These are phyloP conservation scores for Muscicapa adusta DNA, from an alignment of 2,113 vertebrate genomes.

Conservation along the genomic window DNA sequence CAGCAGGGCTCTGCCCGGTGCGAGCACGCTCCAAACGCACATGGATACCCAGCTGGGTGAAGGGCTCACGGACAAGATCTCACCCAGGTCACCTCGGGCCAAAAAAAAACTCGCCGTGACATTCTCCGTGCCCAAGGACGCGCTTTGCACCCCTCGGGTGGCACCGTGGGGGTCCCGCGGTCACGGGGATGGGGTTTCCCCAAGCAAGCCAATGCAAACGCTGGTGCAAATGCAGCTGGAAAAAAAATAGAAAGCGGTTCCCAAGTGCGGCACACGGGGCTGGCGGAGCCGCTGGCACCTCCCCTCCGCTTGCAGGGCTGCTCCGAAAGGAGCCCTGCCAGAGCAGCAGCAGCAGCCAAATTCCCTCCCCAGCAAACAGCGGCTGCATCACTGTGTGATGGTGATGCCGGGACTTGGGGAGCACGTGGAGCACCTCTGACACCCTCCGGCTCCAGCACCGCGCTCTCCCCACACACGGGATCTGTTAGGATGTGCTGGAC, in stretches of 20 bases:
- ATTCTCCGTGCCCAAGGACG: neutral
- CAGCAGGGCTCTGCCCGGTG: neutral
- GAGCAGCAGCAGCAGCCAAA: conserved; percentile 36
- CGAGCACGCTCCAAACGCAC: neutral
- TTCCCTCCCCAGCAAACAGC: neutral
- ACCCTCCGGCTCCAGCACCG: rapidly evolving
- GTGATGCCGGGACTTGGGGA: neutral
- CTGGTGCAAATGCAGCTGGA: conserved; percentile 15
- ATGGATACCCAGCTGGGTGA: rapidly evolving
- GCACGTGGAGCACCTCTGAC: neutral
- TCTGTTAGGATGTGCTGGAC: rapidly evolving
- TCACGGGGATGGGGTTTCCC: neutral
- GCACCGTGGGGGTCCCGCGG: neutral
- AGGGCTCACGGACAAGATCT: neutral
- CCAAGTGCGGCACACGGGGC: conserved; percentile 36
- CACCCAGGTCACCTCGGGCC: neutral
- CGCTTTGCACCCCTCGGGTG: neutral
- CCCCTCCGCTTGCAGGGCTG: conserved; percentile 53
- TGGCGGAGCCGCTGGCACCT: conserved; percentile 42
- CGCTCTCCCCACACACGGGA: neutral
- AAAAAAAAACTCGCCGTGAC: neutral
- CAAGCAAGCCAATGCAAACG: neutral
- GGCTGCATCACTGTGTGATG: neutral
- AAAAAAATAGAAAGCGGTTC: neutral
- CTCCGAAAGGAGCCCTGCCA: neutral